phyloP scores from a whole-genome alignment of 2,888 invertebrate genomes.

The Drosophila subsilvestris region DNA sequence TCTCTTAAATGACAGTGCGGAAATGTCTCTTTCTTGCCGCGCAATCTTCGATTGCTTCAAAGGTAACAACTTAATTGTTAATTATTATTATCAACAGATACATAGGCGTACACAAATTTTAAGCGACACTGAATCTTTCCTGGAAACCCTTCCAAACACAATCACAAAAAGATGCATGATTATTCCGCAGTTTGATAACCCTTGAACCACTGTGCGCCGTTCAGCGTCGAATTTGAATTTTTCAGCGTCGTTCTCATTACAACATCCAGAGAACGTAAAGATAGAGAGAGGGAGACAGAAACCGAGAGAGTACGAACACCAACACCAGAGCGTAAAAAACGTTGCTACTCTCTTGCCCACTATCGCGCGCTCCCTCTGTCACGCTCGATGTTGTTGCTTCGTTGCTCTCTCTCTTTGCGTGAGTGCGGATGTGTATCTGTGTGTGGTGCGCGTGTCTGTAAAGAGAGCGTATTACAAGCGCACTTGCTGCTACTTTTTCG shows the following conservation, averaged over 20 bases:
- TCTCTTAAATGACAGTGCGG: slow-evolving; percentile 5
- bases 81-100: background rate
- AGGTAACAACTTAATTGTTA: background rate
- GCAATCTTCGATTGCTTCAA: background rate
- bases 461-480: slow-evolving; percentile 66
- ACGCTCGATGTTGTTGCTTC: slow-evolving; percentile 15
- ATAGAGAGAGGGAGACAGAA: slow-evolving; percentile 1
- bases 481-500: slow-evolving; percentile 36
- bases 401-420: slow-evolving; percentile 17
- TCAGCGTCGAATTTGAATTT: slow-evolving; percentile 28
- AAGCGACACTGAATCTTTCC: background rate
- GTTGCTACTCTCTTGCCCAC: slow-evolving; percentile 1
- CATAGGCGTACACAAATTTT: background rate
- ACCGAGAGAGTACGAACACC: slow-evolving; percentile 39
- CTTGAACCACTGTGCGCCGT: slow-evolving; percentile 29
- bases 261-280: slow-evolving; percentile 26
- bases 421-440: slow-evolving; percentile 17
- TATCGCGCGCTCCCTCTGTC: slow-evolving; percentile 6
- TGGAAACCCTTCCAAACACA: background rate
- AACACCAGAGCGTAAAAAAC: slow-evolving; percentile 38
- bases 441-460: slow-evolving; percentile 59
- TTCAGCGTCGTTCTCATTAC: slow-evolving; percentile 47
- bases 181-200: background rate
- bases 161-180: too few relatives aligned
- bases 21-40: background rate